Percentiles rank a stretch among this genome's conserved stretches.
These are phyloP conservation scores for Geotrypetes seraphini DNA, from an alignment of 2,797 vertebrate genomes.

Conservation along the genomic window DNA sequence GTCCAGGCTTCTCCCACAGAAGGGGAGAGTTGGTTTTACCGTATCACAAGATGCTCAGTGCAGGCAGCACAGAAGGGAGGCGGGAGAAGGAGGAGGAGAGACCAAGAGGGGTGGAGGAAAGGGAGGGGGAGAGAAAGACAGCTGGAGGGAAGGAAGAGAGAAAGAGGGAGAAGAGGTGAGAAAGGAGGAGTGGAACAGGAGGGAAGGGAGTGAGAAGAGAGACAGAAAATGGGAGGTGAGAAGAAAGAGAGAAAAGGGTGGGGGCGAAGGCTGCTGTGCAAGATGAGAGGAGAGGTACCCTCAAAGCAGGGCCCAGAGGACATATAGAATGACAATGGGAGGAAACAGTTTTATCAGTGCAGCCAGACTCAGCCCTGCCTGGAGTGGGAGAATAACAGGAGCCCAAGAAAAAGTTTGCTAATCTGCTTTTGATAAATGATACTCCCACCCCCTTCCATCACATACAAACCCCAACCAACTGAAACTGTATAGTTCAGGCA, in stretches of 20 bases:
- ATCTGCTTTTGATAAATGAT: too few species aligned
- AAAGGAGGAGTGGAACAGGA: not conserved
- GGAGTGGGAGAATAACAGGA: not conserved
- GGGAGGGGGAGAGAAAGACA: not conserved
- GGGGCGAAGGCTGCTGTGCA: too few species aligned
- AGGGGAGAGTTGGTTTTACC: too few species aligned
- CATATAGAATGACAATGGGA: not conserved
- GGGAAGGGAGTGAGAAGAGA: not conserved
- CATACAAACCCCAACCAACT: too few species aligned
- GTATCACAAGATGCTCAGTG: too few species aligned
- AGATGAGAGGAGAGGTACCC: not conserved
- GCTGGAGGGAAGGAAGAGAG: not conserved
- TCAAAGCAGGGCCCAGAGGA: not conserved
- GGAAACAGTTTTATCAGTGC: not conserved
- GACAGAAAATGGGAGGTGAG: too few species aligned
- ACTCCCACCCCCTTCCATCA: too few species aligned
- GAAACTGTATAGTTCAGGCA: too few species aligned
- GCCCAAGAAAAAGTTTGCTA: too few species aligned
- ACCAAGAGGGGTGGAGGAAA: not conserved
- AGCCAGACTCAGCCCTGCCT: not conserved
- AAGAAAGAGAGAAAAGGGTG: not conserved
- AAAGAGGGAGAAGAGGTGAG: not conserved
- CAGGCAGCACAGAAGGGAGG: too few species aligned
- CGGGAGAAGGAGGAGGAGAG: too few species aligned
- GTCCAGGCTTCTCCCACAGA: too few species aligned